A percentile compares a stretch with the other conserved stretches of the same genome.
Conservation (phyloP, 2,888 invertebrate species). For the Craniophora ligustri region DNA sequence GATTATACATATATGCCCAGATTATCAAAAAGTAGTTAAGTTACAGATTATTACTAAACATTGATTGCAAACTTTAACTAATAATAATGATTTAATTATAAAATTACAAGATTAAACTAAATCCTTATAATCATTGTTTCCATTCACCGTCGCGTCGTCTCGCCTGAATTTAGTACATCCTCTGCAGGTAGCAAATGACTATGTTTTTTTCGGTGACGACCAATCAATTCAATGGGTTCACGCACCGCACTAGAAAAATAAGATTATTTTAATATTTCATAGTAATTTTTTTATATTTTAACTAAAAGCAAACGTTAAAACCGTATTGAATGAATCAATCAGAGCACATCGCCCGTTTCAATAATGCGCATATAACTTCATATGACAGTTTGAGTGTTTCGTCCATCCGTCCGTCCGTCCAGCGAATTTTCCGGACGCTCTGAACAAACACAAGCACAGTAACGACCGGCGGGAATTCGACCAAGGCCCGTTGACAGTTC, state of each 20-base stretch:
- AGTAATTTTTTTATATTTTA: too few relatives aligned
- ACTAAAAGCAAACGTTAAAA: too few relatives aligned
- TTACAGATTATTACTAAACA: too few relatives aligned
- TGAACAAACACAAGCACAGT: slow-evolving; percentile 65
- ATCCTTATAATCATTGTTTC: slow-evolving; percentile 30
- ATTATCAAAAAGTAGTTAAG: too few relatives aligned
- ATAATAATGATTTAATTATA: slow-evolving; percentile 15
- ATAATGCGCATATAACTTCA: background rate
- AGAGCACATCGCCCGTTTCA: background rate
- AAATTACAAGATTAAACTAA: slow-evolving; percentile 29
- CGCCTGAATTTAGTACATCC: slow-evolving; percentile 17
- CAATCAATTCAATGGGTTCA: too few relatives aligned
- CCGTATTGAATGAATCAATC: too few relatives aligned
- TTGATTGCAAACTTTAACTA: too few relatives aligned
- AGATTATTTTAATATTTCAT: too few relatives aligned
- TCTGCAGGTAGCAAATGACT: too few relatives aligned
- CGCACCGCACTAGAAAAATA: too few relatives aligned
- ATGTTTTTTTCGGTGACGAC: slow-evolving; percentile 33
- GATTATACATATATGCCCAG: too few relatives aligned
- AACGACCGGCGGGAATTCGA: slow-evolving; percentile 57
- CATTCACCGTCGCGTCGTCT: slow-evolving; percentile 47
- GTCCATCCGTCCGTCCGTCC: background rate
- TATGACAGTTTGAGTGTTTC: background rate
- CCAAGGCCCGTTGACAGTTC: slow-evolving; percentile 40
- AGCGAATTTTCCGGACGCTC: slow-evolving; percentile 23